These are phyloP conservation scores for Molossus alvarezi DNA, from an alignment of 2,797 vertebrate genomes.

Conservation along the genomic window DNA sequence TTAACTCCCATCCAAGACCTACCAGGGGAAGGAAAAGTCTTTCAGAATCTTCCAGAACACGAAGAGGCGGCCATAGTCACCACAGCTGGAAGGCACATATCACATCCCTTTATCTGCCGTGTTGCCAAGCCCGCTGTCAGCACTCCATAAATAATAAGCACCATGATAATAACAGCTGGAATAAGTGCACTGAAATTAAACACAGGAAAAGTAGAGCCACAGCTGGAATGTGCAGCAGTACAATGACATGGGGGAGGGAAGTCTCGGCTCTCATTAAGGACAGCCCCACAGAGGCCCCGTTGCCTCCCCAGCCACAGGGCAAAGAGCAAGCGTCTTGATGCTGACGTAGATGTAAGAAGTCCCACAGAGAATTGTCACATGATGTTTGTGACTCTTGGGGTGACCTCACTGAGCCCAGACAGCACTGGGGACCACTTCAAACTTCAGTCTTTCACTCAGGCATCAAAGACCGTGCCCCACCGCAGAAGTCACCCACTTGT, in stretches of 20 bases:
- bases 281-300: too few species aligned
- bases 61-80: not conserved
- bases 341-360: not conserved
- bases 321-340: not conserved
- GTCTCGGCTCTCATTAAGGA: not conserved
- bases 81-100: slow-evolving; percentile 62
- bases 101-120: slow-evolving; percentile 31
- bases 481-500: not conserved
- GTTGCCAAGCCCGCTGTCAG: slow-evolving; percentile 58
- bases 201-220: slow-evolving; percentile 38
- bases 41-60: slow-evolving; percentile 72
- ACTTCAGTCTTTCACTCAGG: not conserved
- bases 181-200: slow-evolving; percentile 64
- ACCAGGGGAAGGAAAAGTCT: not conserved
- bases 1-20: not conserved
- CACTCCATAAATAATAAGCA: slow-evolving; percentile 66
- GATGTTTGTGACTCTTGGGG: not conserved
- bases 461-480: not conserved
- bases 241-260: not conserved
- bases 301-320: not conserved
- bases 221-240: not conserved
- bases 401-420: not conserved
- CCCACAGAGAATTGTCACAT: not conserved
- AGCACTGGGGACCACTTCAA: not conserved
- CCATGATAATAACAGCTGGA: not conserved